Conservation (phyloP, 2,113 vertebrate species). For the Chloropsis hardwickii region DNA sequence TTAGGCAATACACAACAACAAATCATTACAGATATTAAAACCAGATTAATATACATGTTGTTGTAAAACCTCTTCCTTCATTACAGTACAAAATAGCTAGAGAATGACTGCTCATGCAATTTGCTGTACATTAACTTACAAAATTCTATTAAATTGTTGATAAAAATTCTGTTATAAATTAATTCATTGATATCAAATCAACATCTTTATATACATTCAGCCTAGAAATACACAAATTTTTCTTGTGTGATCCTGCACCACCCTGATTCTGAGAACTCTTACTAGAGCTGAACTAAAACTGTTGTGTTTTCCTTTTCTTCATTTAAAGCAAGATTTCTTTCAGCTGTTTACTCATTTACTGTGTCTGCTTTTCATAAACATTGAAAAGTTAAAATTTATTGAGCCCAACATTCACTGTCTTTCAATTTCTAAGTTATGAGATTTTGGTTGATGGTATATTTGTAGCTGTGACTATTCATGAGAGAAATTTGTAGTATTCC, state of each 20-base stretch:
- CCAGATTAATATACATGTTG: neutral
- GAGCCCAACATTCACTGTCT: neutral
- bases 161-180: neutral
- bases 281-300: neutral
- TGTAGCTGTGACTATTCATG: neutral
- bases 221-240: neutral
- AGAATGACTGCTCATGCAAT: neutral
- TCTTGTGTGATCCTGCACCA: neutral
- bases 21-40: neutral
- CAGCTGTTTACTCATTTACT: neutral
- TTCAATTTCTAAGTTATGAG: neutral
- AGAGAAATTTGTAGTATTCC: neutral
- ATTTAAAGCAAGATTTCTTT: neutral
- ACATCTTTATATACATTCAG: neutral
- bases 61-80: neutral
- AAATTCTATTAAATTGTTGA: neutral
- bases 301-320: neutral
- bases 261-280: neutral
- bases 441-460: neutral
- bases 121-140: neutral
- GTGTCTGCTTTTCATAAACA: neutral
- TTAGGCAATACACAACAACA: neutral
- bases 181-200: neutral
- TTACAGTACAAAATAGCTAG: neutral
- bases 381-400: neutral